Evolutionary conservation across 92 coral and sea anemone species (phyloP).

Genomic region (Micromussa lordhowensis): DNA sequence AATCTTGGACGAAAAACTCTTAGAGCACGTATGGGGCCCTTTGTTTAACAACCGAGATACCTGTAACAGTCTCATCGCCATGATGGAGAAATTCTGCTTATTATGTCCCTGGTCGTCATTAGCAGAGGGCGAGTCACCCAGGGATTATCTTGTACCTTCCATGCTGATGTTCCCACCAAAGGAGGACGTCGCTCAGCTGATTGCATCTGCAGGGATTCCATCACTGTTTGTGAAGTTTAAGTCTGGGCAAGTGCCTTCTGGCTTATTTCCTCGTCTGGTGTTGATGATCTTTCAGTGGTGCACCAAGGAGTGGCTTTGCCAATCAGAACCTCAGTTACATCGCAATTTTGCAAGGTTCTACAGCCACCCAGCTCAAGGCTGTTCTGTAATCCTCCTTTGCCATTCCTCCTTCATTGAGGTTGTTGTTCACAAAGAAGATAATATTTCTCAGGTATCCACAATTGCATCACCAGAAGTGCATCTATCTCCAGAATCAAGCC

Average conservation of each 20-base stretch:
- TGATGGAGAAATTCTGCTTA: background rate
- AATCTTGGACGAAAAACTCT: background rate
- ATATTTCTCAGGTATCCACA: background rate
- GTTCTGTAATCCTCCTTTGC: background rate
- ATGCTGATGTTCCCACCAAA: background rate
- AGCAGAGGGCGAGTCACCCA: background rate
- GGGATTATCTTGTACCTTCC: background rate
- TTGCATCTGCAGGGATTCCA: background rate
- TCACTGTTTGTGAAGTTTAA: background rate
- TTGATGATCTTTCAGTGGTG: background rate
- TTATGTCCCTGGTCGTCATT: background rate
- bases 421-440: background rate
- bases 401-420: slow-evolving; percentile 1
- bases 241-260: background rate
- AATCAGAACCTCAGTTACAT: background rate
- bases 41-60: background rate
- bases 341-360: background rate
- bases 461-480: background rate
- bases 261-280: background rate
- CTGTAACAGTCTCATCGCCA: background rate
- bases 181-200: background rate
- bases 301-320: background rate
- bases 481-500: background rate
- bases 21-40: background rate
- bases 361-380: background rate